These are phyloP conservation scores for Perca flavescens DNA, from an alignment of 2,113 vertebrate genomes.

Conservation along the genomic window DNA sequence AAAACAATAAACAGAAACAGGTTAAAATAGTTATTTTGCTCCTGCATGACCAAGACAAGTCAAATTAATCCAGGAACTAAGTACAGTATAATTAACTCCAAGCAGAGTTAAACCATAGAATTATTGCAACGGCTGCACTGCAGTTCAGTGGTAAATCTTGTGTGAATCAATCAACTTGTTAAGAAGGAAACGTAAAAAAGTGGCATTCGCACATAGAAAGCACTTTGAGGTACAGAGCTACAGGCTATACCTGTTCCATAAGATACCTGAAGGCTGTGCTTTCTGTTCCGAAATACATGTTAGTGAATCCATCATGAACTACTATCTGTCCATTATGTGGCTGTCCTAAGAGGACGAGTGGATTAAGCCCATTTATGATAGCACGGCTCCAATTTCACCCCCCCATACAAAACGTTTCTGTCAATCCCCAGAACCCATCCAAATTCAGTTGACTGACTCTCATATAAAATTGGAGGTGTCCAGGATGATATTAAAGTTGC, in stretches of 20 bases:
- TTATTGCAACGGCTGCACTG: conserved; percentile 8
- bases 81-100: conserved; percentile 16
- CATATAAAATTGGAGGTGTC: conserved; percentile 25
- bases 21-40: conserved; percentile 6
- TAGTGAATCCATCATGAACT: conserved; percentile 34
- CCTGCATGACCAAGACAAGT: neutral
- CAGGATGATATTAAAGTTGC: conserved; percentile 23
- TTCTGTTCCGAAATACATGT: conserved; percentile 28
- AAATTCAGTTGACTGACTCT: conserved; percentile 43
- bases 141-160: neutral
- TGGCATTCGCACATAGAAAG: neutral
- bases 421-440: conserved; percentile 29
- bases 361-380: conserved; percentile 51
- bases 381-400: conserved; percentile 51
- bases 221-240: conserved; percentile 9
- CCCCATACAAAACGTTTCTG: conserved; percentile 33
- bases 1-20: neutral
- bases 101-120: conserved; percentile 10
- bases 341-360: conserved; percentile 39
- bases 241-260: neutral
- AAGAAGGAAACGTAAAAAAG: neutral
- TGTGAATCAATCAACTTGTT: conserved; percentile 6
- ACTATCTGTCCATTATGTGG: conserved; percentile 15
- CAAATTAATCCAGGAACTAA: conserved; percentile 13
- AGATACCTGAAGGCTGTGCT: conserved; percentile 23